Percentiles rank a stretch among this genome's conserved stretches.
Conservation (phyloP, 2,113 vertebrate genomes). For the Pseudorasbora parva region DNA sequence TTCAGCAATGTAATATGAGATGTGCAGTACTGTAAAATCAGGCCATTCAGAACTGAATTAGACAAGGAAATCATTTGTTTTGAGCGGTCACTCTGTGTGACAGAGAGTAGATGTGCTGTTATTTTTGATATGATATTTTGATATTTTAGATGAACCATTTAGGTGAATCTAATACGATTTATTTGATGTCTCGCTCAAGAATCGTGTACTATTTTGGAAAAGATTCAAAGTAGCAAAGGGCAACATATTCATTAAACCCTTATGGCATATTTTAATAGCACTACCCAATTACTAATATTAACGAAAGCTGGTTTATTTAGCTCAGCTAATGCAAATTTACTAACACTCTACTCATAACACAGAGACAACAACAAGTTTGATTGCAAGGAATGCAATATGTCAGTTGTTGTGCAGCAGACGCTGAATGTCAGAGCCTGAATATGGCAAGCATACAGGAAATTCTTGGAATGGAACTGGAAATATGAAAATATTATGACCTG, state of each 20-base stretch:
- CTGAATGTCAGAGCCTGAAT: neutral
- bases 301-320: neutral
- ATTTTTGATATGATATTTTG: neutral
- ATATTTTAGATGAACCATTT: no score
- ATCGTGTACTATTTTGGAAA: neutral
- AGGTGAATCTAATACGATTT: neutral
- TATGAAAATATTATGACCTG: neutral
- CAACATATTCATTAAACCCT: neutral
- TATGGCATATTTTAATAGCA: neutral
- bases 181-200: neutral
- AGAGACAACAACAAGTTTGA: neutral
- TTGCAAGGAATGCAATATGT: slow-evolving; percentile 7
- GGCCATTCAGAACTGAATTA: neutral
- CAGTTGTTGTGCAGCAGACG: neutral
- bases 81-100: no score
- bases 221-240: neutral
- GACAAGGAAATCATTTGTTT: neutral
- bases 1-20: neutral
- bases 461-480: neutral
- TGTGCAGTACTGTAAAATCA: neutral
- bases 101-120: no score
- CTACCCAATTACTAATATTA: no score
- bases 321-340: neutral
- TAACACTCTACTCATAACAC: neutral
- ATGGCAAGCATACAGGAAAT: neutral